Evolutionary conservation across 2,113 vertebrate species (phyloP).

Genomic region (Amphilophus citrinellus): DNA sequence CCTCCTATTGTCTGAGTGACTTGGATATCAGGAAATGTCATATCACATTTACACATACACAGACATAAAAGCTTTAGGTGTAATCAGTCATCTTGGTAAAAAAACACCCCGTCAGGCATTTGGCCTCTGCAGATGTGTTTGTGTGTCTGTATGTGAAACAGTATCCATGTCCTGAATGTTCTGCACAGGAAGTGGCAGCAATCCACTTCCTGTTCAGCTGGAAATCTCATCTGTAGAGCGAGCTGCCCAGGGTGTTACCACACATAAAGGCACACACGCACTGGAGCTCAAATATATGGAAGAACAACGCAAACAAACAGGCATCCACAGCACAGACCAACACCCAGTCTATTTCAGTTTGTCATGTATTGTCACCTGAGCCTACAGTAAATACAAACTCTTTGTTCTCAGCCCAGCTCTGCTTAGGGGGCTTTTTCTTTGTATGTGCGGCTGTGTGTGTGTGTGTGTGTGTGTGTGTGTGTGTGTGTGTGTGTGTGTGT

Average conservation of each 20-base stretch:
- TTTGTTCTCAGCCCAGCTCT: slow-evolving; percentile 70
- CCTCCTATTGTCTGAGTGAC: slow-evolving; percentile 53
- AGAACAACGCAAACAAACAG: slow-evolving; percentile 59
- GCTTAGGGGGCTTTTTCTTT: slow-evolving; percentile 53
- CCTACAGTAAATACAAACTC: slow-evolving; percentile 57
- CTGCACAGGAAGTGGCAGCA: slow-evolving; percentile 92
- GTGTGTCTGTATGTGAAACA: slow-evolving; percentile 27
- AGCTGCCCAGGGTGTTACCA: slow-evolving; percentile 79
- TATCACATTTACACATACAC: slow-evolving; percentile 57
- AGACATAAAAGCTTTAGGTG: slow-evolving; percentile 51
- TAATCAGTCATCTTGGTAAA: slow-evolving; percentile 52
- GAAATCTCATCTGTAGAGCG: slow-evolving; percentile 87
- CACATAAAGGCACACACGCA: slow-evolving; percentile 33
- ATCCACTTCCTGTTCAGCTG: slow-evolving; percentile 90
- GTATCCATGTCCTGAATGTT: slow-evolving; percentile 72
- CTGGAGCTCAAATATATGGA: slow-evolving; percentile 47
- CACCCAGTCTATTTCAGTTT: slow-evolving; percentile 79
- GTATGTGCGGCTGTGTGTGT: neutral
- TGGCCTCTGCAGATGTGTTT: slow-evolving; percentile 19
- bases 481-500: neutral
- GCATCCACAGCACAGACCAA: slow-evolving; percentile 49
- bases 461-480: no score
- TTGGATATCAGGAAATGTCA: slow-evolving; percentile 57
- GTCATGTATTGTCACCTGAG: slow-evolving; percentile 79
- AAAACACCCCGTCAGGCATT: slow-evolving; percentile 19